phyloP scores from a whole-genome alignment of 2,888 invertebrate species.

The Dascillus cervinus region DNA sequence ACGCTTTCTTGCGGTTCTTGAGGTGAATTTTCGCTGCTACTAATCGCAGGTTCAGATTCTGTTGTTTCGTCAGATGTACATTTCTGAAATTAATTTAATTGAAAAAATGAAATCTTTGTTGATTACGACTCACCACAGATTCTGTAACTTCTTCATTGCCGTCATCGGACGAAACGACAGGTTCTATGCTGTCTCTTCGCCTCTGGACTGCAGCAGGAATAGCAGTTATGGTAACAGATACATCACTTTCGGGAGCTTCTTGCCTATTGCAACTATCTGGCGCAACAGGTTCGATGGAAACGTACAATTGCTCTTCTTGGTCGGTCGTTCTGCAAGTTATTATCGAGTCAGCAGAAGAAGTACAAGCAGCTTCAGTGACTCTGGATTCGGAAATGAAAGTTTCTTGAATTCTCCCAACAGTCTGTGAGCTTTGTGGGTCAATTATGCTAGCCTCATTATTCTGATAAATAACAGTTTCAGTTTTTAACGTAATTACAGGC shows the following conservation, averaged over 20 bases:
- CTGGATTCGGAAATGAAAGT: constrained; percentile 16
- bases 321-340: constrained; percentile 22
- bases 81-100: no score
- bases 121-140: constrained; percentile 35
- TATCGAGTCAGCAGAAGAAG: constrained; percentile 21
- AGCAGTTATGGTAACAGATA: constrained; percentile 24
- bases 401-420: constrained; percentile 14
- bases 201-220: constrained; percentile 31
- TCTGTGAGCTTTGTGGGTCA: constrained; percentile 17
- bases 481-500: constrained; percentile 18
- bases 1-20: no score
- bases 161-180: constrained; percentile 32
- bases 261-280: constrained; percentile 21
- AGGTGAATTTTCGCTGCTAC: no score
- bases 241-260: constrained; percentile 18
- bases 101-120: no score
- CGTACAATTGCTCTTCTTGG: constrained; percentile 23
- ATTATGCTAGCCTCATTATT: constrained; percentile 29
- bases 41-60: no score
- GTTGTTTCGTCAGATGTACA: no score
- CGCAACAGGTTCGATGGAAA: constrained; percentile 27
- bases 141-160: constrained; percentile 45
- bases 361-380: constrained; percentile 10
- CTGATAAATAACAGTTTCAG: constrained; percentile 25
- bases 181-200: constrained; percentile 30